Evolutionary conservation across 2,113 vertebrate genomes (phyloP).

Genomic region (Xiphorhynchus elegans): DNA sequence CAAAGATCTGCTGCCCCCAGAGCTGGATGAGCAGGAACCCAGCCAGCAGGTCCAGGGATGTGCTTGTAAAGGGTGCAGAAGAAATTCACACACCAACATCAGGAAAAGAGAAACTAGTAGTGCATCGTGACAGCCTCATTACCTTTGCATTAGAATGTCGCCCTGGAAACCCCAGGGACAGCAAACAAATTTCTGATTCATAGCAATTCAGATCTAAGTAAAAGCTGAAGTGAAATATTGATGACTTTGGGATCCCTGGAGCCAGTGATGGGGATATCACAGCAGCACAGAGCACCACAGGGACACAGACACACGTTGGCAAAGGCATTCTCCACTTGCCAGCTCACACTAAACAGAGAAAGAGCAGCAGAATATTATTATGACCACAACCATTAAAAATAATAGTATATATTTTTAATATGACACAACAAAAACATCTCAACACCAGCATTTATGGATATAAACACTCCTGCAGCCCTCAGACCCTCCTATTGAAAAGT

Average conservation of each 20-base stretch:
- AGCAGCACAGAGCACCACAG: neutral
- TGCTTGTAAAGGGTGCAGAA: rapidly evolving
- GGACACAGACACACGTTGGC: rapidly evolving
- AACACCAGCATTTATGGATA: neutral
- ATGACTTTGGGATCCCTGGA: neutral
- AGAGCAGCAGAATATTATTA: neutral
- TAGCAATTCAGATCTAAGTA: neutral
- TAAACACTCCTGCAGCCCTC: rapidly evolving
- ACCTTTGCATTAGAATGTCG: neutral
- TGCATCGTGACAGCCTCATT: neutral
- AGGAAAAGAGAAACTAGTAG: neutral
- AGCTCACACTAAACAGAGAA: neutral
- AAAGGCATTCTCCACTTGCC: rapidly evolving
- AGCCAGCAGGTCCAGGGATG: neutral
- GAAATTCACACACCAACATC: neutral
- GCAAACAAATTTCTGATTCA: neutral
- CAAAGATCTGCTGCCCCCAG: neutral
- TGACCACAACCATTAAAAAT: rapidly evolving
- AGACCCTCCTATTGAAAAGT: neutral
- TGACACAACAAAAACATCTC: neutral
- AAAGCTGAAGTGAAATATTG: neutral
- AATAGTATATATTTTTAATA: rapidly evolving
- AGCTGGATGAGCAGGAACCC: neutral
- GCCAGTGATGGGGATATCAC: rapidly evolving
- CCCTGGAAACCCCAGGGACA: neutral